Evolutionary conservation across 1,140 invertebrate genomes (phyloP), one percentile per base, ranked within the genome.

Genomic region (Aphelinus atriplicis): DNA sequence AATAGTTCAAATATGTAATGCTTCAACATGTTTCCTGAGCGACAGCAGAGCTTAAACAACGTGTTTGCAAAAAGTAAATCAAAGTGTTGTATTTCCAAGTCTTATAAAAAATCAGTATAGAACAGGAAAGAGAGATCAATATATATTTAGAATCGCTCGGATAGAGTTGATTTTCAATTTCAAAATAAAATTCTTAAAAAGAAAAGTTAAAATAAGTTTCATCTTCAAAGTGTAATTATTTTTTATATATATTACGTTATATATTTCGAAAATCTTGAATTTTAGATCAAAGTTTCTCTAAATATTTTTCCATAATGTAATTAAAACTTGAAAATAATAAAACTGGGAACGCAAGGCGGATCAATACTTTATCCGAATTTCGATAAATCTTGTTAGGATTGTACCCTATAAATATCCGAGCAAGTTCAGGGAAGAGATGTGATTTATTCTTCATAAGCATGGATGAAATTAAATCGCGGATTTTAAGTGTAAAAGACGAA

Each of bases 61-160:
- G 66, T 7, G 61, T 61, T 6, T 46, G 6, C 3, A 51, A 26
- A 26, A 26, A 26, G 26, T 26, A 26, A 68, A 60, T 48, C 3
- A 7, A 51, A 10, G 26, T 57, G 43, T 45, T 47, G 42, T 69
- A 42, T 72, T 65, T 67, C 57, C 47, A 74, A 71, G 67, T 70
- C 68, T 51, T 71, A 65, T 45, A 56, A 55, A 50, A 76, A 57
- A 47, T 76, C 56, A 78, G 64, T 55, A 45, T 72, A 71, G 66
- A 78, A 71, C 46, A 74, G 56, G 66, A 71, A 56, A 76, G 62
- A 69, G 57, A 78, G 53, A 76, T 53, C 75, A 63, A 70, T 69
- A 78, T 78, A 78, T 78, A 79, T 80, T 76, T 77, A 77, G 50
- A 68, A 64, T 51, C 42, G 48, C 56, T 71, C 68, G 48, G 58